These are phyloP conservation scores for Chloroclysta siterata DNA, from an alignment of 2,888 invertebrate genomes.

Conservation along the genomic window DNA sequence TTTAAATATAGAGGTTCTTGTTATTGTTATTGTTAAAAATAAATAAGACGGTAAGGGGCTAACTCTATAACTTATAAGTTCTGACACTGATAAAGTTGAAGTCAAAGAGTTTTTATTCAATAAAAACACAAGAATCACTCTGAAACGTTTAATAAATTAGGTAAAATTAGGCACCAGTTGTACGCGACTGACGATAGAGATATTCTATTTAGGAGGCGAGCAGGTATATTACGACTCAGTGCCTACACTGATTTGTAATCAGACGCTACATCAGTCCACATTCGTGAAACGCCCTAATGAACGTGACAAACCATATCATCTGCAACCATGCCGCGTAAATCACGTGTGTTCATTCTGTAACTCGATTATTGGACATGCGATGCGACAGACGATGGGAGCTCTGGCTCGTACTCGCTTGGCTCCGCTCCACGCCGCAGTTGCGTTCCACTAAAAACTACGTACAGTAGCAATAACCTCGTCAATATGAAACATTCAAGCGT, in stretches of 20 bases:
- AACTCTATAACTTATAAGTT: too few species aligned
- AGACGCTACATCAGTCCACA: constrained; percentile 18
- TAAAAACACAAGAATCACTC: background rate
- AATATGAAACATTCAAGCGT: constrained; percentile 32
- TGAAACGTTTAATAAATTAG: background rate
- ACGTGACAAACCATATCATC: constrained; percentile 25
- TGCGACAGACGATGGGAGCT: constrained; percentile 24
- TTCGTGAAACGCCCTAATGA: constrained; percentile 32
- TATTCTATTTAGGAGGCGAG: background rate
- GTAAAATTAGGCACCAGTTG: background rate
- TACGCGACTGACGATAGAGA: background rate
- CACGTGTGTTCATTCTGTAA: constrained; percentile 28
- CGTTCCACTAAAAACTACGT: constrained; percentile 30
- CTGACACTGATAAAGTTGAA: too few species aligned
- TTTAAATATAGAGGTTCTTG: too few species aligned
- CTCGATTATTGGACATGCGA: constrained; percentile 32
- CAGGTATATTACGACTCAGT: constrained; percentile 14
- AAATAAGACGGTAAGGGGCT: too few species aligned
- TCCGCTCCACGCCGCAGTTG: constrained; percentile 32
- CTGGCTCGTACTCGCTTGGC: constrained; percentile 33
- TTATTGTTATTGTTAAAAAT: too few species aligned
- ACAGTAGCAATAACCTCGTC: constrained; percentile 34
- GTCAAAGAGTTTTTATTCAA: too few species aligned
- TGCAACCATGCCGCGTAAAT: constrained; percentile 21
- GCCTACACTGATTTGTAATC: constrained; percentile 17